Percentiles rank a stretch among this genome's conserved stretches.
These are phyloP conservation scores for Ciconia maguari DNA, from an alignment of 2,113 vertebrate genomes.

Conservation along the genomic window DNA sequence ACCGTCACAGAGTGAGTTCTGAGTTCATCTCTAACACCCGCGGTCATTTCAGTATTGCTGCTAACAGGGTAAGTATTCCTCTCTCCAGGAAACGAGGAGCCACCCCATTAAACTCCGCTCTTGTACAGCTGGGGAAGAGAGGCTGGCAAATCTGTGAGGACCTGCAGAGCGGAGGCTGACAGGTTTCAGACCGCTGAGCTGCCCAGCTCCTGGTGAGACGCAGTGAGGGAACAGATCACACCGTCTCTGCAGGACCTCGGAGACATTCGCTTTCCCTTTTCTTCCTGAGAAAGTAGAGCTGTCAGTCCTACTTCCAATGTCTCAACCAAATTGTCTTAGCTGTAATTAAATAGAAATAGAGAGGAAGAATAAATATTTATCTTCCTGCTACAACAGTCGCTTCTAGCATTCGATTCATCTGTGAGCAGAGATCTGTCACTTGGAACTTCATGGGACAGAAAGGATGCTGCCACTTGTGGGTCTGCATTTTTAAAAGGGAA, in stretches of 20 bases:
- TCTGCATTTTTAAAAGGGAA: not conserved
- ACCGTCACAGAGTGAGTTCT: not conserved
- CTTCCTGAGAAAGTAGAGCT: not conserved
- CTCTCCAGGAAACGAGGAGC: not conserved
- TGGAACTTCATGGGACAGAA: not conserved
- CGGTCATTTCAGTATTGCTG: not conserved
- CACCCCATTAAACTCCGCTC: not conserved
- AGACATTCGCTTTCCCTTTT: not conserved
- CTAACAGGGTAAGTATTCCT: not conserved
- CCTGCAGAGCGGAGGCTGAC: not conserved
- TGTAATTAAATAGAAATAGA: not conserved
- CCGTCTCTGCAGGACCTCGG: not conserved
- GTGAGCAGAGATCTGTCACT: not conserved
- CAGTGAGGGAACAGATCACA: not conserved
- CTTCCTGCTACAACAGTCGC: not conserved
- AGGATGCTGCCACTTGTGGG: not conserved
- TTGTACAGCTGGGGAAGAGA: not conserved
- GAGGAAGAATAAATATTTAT: not conserved
- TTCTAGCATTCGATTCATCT: not conserved
- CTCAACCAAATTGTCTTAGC: not conserved
- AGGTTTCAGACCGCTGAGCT: not conserved
- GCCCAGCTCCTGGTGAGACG: not conserved
- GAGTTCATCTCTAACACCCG: not conserved
- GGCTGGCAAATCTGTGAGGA: not conserved
- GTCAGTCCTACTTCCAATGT: not conserved